Percentiles rank a stretch among this genome's conserved stretches.
phyloP scores from a whole-genome alignment of 2,888 invertebrate species.

The Entomobrya proxima region DNA sequence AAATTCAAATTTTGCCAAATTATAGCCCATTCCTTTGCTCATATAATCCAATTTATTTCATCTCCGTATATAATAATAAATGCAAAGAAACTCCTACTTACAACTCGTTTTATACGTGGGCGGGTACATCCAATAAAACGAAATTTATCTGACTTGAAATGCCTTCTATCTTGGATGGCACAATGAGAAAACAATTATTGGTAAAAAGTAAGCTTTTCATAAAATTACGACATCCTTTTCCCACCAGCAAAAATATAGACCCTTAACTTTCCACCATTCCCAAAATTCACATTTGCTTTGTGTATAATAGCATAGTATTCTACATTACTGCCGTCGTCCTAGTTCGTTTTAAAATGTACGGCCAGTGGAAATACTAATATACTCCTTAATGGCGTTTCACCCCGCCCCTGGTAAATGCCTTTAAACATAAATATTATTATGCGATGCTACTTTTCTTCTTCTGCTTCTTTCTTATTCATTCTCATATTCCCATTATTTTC shows the following conservation, averaged over 20 bases:
- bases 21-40: no score
- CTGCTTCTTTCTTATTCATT: background rate
- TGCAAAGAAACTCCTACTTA: no score
- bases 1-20: no score
- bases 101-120: background rate
- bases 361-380: constrained; percentile 4
- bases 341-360: background rate
- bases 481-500: constrained; percentile 25
- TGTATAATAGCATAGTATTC: background rate
- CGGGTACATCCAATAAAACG: no score
- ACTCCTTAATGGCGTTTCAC: constrained; percentile 29
- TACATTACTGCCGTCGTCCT: constrained; percentile 1
- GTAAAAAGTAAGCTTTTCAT: background rate
- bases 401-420: constrained; percentile 46
- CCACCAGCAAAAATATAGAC: no score
- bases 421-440: constrained; percentile 12
- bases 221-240: no score
- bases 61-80: background rate
- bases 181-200: constrained; percentile 6
- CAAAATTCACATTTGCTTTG: no score
- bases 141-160: no score
- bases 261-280: no score
- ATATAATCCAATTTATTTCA: background rate
- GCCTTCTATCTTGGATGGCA: no score
- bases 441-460: background rate